A percentile compares a stretch with the other conserved stretches of the same genome.
Evolutionary conservation across 2,888 invertebrate species (phyloP).

Genomic region (Idaea dimidiata): DNA sequence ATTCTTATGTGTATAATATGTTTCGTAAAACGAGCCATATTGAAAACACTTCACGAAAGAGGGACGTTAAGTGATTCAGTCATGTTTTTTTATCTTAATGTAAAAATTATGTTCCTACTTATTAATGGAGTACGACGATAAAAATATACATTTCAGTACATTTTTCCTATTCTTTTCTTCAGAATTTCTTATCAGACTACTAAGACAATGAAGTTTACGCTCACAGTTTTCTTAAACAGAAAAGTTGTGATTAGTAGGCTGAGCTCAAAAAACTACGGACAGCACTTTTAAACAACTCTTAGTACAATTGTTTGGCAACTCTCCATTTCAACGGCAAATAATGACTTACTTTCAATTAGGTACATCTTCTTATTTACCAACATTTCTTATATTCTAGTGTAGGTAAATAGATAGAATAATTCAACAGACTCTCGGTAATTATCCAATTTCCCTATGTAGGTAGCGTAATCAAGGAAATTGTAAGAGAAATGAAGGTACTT

Average conservation of each 20-base stretch:
- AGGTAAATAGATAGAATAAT: not conserved
- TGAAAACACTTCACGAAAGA: conserved; percentile 3
- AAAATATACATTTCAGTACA: not conserved
- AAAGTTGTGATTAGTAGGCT: conserved; percentile 53
- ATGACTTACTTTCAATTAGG: conserved; percentile 18
- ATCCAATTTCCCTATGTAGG: not conserved
- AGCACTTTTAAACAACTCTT: conserved; percentile 41
- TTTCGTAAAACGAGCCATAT: conserved; percentile 20
- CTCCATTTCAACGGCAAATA: conserved; percentile 45
- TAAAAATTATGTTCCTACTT: not conserved
- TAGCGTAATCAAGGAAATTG: not conserved
- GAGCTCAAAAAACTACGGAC: conserved; percentile 41
- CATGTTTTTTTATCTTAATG: conserved; percentile 5
- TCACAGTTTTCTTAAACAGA: conserved; percentile 30
- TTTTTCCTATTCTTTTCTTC: not conserved
- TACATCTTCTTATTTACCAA: not conserved
- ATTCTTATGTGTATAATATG: conserved; percentile 16
- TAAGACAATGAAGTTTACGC: conserved; percentile 12
- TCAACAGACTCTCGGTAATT: not conserved
- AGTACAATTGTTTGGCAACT: conserved; percentile 42
- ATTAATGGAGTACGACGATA: not conserved
- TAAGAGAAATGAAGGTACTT: not conserved
- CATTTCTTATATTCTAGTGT: not conserved
- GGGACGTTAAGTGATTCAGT: not conserved
- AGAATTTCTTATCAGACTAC: not conserved